Conservation (phyloP, 2,113 vertebrate species). For the Hiodon alosoides region DNA sequence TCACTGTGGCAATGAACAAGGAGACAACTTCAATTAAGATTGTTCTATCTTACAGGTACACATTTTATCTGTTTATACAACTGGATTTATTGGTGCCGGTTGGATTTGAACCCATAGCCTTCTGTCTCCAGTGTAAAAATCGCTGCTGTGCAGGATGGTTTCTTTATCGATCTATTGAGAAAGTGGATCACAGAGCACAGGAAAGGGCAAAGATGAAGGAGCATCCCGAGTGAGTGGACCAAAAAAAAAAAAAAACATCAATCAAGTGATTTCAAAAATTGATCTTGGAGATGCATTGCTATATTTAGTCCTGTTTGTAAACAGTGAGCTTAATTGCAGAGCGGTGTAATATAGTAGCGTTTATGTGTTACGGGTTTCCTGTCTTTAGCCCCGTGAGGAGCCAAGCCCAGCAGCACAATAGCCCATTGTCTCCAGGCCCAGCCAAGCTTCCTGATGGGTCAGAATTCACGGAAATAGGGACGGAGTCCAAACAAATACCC, state of each 20-base stretch:
- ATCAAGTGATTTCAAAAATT: background rate
- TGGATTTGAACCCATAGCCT: too few relatives aligned
- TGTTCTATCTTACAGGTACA: too few relatives aligned
- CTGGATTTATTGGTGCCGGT: too few relatives aligned
- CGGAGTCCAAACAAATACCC: conserved; percentile 63
- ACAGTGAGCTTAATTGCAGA: conserved; percentile 1
- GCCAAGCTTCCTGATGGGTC: conserved; percentile 55
- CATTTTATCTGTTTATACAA: too few relatives aligned
- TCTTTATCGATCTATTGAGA: background rate
- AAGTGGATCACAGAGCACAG: background rate
- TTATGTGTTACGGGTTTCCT: conserved; percentile 50
- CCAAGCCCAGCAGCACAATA: conserved; percentile 59
- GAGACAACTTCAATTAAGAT: too few relatives aligned
- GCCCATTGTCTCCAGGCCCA: conserved; percentile 62
- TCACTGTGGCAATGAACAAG: too few relatives aligned
- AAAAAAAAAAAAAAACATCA: conserved; percentile 8
- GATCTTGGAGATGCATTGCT: background rate
- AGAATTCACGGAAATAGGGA: conserved; percentile 41
- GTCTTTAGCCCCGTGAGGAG: conserved; percentile 48
- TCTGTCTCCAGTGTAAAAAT: too few relatives aligned
- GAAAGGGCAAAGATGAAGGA: background rate
- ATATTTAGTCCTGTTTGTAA: conserved; percentile 13
- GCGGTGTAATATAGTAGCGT: background rate
- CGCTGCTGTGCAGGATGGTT: too few relatives aligned
- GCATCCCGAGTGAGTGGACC: background rate